Percentiles rank a stretch among this genome's conserved stretches.
Conservation (phyloP, 35 echinoderm and acorn worm genomes). For the Strongylocentrotus purpuratus region DNA sequence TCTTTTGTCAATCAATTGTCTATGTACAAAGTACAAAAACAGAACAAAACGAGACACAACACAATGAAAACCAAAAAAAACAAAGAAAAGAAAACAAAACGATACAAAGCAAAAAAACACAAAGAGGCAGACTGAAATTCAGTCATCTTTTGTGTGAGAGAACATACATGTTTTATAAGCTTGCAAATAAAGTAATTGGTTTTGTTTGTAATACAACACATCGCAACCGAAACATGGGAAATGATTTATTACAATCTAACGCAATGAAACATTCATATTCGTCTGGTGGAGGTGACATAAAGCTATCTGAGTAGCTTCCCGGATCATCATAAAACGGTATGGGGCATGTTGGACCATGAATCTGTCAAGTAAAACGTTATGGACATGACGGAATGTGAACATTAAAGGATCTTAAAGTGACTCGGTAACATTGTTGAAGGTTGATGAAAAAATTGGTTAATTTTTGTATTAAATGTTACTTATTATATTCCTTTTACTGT, state of each 20-base stretch:
- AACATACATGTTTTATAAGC: neutral
- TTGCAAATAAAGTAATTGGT: neutral
- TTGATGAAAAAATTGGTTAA: no score
- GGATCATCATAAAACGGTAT: neutral
- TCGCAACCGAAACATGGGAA: neutral
- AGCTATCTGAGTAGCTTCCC: neutral
- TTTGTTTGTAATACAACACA: neutral
- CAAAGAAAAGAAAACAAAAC: neutral
- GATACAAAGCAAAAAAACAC: neutral
- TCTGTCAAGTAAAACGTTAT: neutral
- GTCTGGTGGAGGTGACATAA: neutral
- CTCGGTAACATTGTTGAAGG: no score
- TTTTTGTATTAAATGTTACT: no score
- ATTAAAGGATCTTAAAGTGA: no score
- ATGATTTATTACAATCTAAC: neutral
- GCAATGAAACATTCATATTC: neutral
- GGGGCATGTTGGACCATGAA: neutral
- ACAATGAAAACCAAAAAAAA: no score
- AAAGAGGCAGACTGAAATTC: neutral
- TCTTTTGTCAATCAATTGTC: no score
- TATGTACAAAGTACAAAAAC: no score
- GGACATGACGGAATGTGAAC: neutral
- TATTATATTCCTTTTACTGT: no score
- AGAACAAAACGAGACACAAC: neutral
- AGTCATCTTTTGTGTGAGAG: neutral